phyloP scores from a whole-genome alignment of 2,113 vertebrate species.

The Willisornis vidua region DNA sequence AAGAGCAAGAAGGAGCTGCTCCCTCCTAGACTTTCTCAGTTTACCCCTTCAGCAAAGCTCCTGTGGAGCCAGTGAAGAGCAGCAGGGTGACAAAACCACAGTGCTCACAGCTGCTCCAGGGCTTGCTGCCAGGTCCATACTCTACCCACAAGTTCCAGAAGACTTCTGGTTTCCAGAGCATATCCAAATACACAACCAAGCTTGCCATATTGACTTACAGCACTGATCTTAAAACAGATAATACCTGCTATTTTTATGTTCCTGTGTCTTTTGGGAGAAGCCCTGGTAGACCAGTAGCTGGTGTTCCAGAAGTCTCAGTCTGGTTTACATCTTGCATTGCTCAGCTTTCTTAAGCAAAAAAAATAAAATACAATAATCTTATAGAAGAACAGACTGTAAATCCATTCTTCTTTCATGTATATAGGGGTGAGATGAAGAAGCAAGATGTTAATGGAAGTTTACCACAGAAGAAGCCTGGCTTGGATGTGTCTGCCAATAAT shows the following conservation, averaged over 20 bases:
- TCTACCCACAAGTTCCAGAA: neutral
- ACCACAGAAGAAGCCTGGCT: neutral
- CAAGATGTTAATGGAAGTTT: constrained; percentile 23
- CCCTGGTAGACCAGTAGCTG: too few species aligned
- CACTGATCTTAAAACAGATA: neutral
- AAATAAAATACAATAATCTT: neutral
- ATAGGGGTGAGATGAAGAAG: constrained; percentile 6
- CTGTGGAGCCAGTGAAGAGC: neutral
- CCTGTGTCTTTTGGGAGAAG: neutral
- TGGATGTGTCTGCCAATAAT: neutral
- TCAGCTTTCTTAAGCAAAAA: neutral
- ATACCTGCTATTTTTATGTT: neutral
- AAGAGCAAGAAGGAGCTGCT: neutral
- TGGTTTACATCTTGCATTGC: neutral
- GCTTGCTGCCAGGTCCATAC: neutral
- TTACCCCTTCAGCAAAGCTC: neutral
- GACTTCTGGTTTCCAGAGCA: rapidly evolving
- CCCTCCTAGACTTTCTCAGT: neutral
- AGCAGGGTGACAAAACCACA: neutral
- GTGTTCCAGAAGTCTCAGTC: neutral
- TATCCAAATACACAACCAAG: neutral
- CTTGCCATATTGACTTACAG: neutral
- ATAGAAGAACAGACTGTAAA: neutral
- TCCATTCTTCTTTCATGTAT: neutral
- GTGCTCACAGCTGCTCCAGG: neutral